phyloP scores from a whole-genome alignment of 2,113 vertebrate genomes.

The Aegithalos caudatus region DNA sequence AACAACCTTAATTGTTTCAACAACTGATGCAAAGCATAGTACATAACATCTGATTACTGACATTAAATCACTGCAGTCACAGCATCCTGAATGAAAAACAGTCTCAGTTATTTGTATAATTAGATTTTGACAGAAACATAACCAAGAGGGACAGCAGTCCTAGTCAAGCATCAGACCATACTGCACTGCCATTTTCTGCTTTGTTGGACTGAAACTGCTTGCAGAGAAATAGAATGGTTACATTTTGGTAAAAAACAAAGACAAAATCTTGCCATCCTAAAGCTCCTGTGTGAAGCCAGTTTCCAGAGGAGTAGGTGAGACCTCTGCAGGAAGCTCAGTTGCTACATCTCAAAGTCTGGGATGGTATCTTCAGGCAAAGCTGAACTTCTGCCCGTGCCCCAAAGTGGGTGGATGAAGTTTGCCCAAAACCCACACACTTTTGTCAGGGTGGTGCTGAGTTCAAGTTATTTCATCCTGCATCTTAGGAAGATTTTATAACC shows the following conservation, averaged over 20 bases:
- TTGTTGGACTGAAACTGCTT: neutral
- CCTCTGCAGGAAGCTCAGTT: neutral
- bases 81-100: neutral
- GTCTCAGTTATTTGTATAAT: neutral
- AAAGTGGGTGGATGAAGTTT: neutral
- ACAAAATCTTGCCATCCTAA: neutral
- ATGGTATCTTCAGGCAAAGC: neutral
- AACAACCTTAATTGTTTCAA: neutral
- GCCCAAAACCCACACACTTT: neutral
- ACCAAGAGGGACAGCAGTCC: neutral
- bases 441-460: neutral
- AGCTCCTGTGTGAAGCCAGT: neutral
- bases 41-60: neutral
- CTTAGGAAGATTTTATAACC: neutral
- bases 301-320: neutral
- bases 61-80: neutral
- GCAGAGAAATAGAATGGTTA: neutral
- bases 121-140: slow-evolving; percentile 2
- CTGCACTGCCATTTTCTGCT: neutral
- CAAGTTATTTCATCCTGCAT: neutral
- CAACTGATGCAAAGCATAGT: neutral
- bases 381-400: neutral
- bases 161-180: neutral
- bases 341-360: neutral
- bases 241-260: neutral